Conservation (phyloP, 2,113 vertebrate genomes). For the Himantopus leucocephalus region DNA sequence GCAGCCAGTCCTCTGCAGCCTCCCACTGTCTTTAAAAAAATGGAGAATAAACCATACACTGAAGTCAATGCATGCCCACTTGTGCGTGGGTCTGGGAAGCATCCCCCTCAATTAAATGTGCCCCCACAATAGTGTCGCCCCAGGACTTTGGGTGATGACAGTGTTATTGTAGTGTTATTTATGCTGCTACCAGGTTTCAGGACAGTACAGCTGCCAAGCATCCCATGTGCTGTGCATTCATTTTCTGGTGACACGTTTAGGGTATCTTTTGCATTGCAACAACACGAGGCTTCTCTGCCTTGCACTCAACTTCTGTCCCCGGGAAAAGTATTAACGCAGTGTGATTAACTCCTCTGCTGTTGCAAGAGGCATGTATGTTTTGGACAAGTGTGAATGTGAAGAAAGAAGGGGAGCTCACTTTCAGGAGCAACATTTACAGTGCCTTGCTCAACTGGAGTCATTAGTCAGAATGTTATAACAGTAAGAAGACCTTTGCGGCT, state of each 20-base stretch:
- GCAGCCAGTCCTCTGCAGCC: fast-evolving
- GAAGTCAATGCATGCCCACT: background rate
- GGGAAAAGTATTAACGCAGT: background rate
- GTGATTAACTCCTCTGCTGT: background rate
- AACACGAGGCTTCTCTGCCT: background rate
- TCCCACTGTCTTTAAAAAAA: background rate
- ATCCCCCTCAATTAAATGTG: background rate
- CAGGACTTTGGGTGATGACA: no score
- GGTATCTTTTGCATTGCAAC: background rate
- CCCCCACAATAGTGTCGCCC: fast-evolving
- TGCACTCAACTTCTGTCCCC: background rate
- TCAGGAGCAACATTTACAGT: background rate
- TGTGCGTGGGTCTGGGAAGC: background rate
- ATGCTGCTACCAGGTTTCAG: background rate
- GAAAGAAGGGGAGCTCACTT: background rate
- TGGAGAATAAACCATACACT: background rate
- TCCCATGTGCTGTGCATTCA: background rate
- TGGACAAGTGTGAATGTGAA: background rate
- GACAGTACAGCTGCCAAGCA: background rate
- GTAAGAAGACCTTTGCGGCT: background rate
- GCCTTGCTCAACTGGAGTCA: background rate
- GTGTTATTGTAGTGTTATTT: background rate
- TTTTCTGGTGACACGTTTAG: background rate
- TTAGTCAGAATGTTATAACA: background rate
- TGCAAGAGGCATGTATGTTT: background rate